Base-by-base conservation (phyloP, 2,797 vertebrate genomes). In the Enteromius mattozi region DNA sequence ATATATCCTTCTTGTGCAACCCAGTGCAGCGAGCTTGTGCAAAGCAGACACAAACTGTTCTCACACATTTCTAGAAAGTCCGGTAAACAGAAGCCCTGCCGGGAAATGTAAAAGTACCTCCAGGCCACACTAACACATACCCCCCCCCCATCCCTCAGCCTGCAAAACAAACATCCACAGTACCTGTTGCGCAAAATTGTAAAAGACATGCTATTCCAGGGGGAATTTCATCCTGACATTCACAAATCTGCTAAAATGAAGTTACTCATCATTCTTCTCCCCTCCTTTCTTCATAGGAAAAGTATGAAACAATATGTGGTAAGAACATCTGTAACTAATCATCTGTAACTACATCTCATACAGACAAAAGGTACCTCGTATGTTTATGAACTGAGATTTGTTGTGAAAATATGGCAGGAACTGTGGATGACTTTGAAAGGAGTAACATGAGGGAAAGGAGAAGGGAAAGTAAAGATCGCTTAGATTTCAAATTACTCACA, bases 271-370 rank as follows among this genome's bases (percentile, higher is more conserved):
- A 75, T 78, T 69, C 40, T 51, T 68, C 24, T 16, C 47, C 56
- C 42, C 79, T 13, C 61, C 14, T 30, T 51, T 61, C 63, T 66
- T 47, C 27, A n/a, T 33, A 65, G 45, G 27, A 42, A 47, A 78
- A 80, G 24, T 16, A 76, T 66, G 56, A 80, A 89, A 87, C 59
- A 82, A 72, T 35, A n/a, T 30, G 61, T 37, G 74, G 68, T 42
- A 33, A 30, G 79, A 74, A 87, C 88, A 86, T 89, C 86, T 89
- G 88, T 56, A 61, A 86, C 84, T 72, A 54, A 82, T 87, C 86
- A 65, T 65, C 14, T 65, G 27, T 33, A 65, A 65, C 61, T 33
- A 65, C 27, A 17, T 65, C 27, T 65, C 61, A 65, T 56, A 45
- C 54, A 65, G 66, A 21, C 17, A 0, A 68, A 81, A 68, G 70